Evolutionary conservation across 2,113 vertebrate genomes (phyloP).

Genomic region (Alectura lathami): DNA sequence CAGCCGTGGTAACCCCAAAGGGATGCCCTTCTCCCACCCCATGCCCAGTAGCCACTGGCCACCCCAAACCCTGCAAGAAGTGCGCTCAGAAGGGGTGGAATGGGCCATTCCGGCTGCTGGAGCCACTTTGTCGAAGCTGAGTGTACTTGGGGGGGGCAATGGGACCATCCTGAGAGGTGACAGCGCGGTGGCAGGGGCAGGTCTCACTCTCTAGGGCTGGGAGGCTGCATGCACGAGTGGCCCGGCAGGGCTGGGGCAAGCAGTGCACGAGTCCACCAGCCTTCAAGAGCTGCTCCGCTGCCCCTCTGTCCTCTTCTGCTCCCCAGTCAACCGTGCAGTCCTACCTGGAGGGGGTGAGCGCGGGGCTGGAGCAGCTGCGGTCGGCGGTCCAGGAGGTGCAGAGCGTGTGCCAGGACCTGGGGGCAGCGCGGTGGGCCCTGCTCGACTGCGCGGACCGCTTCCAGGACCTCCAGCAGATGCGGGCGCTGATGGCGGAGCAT

Average conservation of each 20-base stretch:
- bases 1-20: not conserved
- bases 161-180: rapidly evolving
- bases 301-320: not conserved
- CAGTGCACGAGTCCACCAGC: rapidly evolving
- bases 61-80: not conserved
- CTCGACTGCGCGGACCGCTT: constrained; percentile 59
- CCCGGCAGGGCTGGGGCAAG: not conserved
- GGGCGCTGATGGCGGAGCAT: constrained; percentile 77
- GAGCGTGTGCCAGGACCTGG: constrained; percentile 79
- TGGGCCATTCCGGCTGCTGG: not conserved
- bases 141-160: not conserved
- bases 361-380: constrained; percentile 86
- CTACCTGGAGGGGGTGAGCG: constrained; percentile 90
- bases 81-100: not conserved
- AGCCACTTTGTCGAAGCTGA: not conserved
- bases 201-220: not conserved
- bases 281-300: not conserved
- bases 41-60: not conserved
- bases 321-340: constrained; percentile 91
- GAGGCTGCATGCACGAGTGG: not conserved
- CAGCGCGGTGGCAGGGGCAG: not conserved
- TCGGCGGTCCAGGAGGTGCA: constrained; percentile 79
- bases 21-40: not conserved
- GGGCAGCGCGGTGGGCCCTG: constrained; percentile 74
- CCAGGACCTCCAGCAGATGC: constrained; percentile 78